These are phyloP conservation scores for Pinctada fucata DNA, from an alignment of 2,888 invertebrate species.

Conservation along the genomic window DNA sequence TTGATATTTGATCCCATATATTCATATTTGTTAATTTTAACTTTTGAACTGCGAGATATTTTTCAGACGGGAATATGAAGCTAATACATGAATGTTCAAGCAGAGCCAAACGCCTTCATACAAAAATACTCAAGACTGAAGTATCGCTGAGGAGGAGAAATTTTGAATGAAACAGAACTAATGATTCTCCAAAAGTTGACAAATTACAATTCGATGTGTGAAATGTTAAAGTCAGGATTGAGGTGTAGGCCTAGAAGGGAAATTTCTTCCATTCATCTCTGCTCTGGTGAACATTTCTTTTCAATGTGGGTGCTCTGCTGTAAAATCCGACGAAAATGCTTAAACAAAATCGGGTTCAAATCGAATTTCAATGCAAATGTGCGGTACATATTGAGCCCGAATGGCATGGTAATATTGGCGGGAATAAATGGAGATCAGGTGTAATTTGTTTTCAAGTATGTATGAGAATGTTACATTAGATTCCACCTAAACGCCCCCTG, in stretches of 20 bases:
- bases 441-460: neutral
- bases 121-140: too few relatives aligned
- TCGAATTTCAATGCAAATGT: slow-evolving; percentile 3
- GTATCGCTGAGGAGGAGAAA: too few relatives aligned
- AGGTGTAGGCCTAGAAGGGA: neutral
- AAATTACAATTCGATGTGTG: neutral
- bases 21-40: too few relatives aligned
- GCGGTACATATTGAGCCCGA: neutral
- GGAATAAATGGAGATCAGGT: neutral
- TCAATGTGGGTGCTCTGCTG: neutral
- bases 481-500: neutral
- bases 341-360: neutral
- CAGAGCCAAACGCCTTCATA: too few relatives aligned
- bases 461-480: neutral
- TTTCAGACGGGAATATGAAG: too few relatives aligned
- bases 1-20: too few relatives aligned
- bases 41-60: too few relatives aligned
- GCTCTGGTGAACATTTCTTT: neutral
- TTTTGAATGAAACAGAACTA: too few relatives aligned
- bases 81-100: too few relatives aligned
- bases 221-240: neutral
- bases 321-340: neutral
- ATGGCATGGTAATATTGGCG: neutral
- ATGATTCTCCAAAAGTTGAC: neutral
- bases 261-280: neutral